Percentiles rank a stretch among this genome's conserved stretches.
These are phyloP conservation scores for Hyppa rectilinea DNA, from an alignment of 2,888 invertebrate genomes.

Conservation along the genomic window DNA sequence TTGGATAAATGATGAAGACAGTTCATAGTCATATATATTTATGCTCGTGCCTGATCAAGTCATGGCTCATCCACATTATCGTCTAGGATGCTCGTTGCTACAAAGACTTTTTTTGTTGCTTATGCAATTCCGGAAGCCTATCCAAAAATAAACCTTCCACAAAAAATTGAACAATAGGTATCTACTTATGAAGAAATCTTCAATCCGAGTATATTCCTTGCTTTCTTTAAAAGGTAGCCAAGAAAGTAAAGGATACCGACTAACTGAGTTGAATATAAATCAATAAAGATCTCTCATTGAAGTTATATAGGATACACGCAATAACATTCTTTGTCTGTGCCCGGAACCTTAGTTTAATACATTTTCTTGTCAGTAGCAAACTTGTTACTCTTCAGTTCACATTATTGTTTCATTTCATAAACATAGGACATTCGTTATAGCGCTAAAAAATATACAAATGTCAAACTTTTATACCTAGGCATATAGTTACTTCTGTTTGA, in stretches of 20 bases:
- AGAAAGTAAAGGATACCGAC: background rate
- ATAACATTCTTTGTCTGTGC: background rate
- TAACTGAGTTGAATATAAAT: background rate
- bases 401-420: background rate
- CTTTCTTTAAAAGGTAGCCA: background rate
- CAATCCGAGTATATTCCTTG: background rate
- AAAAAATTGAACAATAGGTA: background rate
- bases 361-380: background rate
- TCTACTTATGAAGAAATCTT: background rate
- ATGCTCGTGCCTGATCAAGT: too few relatives aligned
- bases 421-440: background rate
- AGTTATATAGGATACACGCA: background rate
- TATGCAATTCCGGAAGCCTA: background rate
- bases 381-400: background rate
- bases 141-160: background rate
- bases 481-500: background rate
- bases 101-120: background rate
- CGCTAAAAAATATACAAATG: background rate
- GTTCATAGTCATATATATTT: too few relatives aligned
- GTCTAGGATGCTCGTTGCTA: background rate
- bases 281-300: background rate
- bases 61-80: background rate
- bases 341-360: slow-evolving; percentile 10
- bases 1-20: too few relatives aligned
- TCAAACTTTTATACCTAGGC: background rate